Percentiles rank a stretch among this genome's conserved stretches.
Conservation (phyloP, 2,113 vertebrate genomes). For the Labrus mixtus region DNA sequence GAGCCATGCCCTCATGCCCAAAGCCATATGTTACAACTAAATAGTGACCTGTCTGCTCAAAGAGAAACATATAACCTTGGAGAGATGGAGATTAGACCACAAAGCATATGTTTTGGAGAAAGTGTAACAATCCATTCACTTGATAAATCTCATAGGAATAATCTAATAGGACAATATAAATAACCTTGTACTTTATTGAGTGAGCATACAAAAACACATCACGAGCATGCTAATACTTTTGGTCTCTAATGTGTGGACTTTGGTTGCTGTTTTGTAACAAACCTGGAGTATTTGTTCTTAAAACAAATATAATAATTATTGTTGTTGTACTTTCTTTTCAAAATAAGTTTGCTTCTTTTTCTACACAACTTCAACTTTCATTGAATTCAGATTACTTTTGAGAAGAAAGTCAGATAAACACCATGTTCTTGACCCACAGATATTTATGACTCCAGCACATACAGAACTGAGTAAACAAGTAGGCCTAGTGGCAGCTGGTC, state of each 20-base stretch:
- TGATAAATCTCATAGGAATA: constrained; percentile 57
- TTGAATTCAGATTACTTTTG: background rate
- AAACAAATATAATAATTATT: background rate
- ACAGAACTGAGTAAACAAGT: constrained; percentile 23
- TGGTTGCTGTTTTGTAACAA: background rate
- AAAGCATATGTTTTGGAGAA: constrained; percentile 67
- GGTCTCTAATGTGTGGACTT: background rate
- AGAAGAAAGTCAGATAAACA: background rate
- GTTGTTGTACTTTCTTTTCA: background rate
- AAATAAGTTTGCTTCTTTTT: background rate
- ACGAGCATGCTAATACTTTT: background rate
- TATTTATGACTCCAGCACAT: background rate
- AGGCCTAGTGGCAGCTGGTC: constrained; percentile 79
- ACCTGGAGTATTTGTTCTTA: background rate
- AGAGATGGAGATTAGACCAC: constrained; percentile 60
- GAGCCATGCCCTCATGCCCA: constrained; percentile 64
- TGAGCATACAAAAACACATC: background rate
- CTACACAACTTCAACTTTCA: background rate
- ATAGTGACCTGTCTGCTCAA: constrained; percentile 32
- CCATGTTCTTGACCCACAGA: background rate
- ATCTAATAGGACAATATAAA: constrained; percentile 17
- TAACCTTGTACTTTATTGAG: constrained; percentile 9
- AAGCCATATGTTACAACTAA: constrained; percentile 81
- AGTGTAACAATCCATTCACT: constrained; percentile 55
- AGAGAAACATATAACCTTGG: constrained; percentile 42